phyloP scores from a whole-genome alignment of 2,888 invertebrate genomes.

The Erpobdella octoculata region DNA sequence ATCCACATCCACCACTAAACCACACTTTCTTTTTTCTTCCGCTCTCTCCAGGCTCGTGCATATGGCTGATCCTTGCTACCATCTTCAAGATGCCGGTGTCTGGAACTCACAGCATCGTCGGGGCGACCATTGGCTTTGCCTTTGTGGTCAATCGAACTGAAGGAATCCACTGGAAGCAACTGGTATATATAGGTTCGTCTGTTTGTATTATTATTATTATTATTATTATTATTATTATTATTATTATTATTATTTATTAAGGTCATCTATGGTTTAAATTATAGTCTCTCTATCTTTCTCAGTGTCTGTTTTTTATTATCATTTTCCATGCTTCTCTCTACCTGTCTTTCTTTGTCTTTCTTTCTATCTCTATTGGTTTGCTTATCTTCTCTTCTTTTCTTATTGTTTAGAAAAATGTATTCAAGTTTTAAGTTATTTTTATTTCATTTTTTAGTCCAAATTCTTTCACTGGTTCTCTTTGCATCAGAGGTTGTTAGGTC shows the following conservation, averaged over 20 bases:
- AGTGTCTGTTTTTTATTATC: slow-evolving; percentile 4
- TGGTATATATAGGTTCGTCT: slow-evolving; percentile 63
- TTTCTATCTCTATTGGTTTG: background rate
- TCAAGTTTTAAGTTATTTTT: too few species aligned
- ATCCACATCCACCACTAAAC: background rate
- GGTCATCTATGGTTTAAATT: background rate
- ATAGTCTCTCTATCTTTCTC: slow-evolving; percentile 1
- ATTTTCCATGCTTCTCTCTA: slow-evolving; percentile 1
- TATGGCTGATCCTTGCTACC: slow-evolving; percentile 87
- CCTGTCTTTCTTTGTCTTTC: slow-evolving; percentile 17
- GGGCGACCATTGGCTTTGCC: slow-evolving; percentile 92
- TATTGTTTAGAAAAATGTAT: too few species aligned
- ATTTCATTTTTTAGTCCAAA: too few species aligned
- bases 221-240: background rate
- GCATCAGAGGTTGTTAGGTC: too few species aligned
- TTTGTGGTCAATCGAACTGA: slow-evolving; percentile 76
- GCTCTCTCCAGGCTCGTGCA: slow-evolving; percentile 75
- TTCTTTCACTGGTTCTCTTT: too few species aligned
- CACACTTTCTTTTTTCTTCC: slow-evolving; percentile 44
- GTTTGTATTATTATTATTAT: background rate
- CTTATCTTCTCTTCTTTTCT: background rate
- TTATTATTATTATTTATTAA: background rate
- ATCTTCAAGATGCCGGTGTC: slow-evolving; percentile 89
- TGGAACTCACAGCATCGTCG: slow-evolving; percentile 95
- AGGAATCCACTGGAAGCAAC: slow-evolving; percentile 74